phyloP scores from a whole-genome alignment of 2,113 vertebrate species.

The Dipodomys spectabilis region DNA sequence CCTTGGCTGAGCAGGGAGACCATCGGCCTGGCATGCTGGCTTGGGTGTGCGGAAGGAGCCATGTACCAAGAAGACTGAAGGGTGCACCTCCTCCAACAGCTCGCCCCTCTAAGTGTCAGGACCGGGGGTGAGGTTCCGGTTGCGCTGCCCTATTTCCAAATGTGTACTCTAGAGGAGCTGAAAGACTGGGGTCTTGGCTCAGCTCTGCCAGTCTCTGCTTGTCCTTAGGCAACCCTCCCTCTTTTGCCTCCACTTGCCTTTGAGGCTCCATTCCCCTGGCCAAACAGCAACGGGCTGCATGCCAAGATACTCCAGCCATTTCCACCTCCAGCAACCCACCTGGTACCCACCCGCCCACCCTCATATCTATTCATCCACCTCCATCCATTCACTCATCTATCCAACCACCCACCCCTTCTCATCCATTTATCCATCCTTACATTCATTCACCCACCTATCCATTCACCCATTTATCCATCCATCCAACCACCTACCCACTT shows the following conservation, averaged over 20 bases:
- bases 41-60: rapidly evolving
- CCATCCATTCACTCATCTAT: neutral
- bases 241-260: too few species aligned
- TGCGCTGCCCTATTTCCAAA: neutral
- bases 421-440: too few species aligned
- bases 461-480: neutral
- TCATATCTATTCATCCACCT: neutral
- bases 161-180: neutral
- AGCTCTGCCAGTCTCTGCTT: neutral
- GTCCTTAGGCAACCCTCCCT: too few species aligned
- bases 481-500: rapidly evolving
- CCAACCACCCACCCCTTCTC: rapidly evolving
- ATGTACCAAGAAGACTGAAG: neutral
- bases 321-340: too few species aligned
- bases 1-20: neutral
- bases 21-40: neutral
- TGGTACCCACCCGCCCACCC: too few species aligned
- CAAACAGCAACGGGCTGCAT: neutral
- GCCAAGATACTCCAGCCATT: neutral
- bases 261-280: neutral
- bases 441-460: too few species aligned
- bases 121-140: neutral
- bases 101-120: neutral
- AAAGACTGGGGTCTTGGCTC: neutral
- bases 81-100: neutral